A percentile compares a stretch with the other conserved stretches of the same genome.
These are phyloP conservation scores for Uloborus diversus DNA, from an alignment of 1,140 invertebrate genomes.

Conservation along the genomic window DNA sequence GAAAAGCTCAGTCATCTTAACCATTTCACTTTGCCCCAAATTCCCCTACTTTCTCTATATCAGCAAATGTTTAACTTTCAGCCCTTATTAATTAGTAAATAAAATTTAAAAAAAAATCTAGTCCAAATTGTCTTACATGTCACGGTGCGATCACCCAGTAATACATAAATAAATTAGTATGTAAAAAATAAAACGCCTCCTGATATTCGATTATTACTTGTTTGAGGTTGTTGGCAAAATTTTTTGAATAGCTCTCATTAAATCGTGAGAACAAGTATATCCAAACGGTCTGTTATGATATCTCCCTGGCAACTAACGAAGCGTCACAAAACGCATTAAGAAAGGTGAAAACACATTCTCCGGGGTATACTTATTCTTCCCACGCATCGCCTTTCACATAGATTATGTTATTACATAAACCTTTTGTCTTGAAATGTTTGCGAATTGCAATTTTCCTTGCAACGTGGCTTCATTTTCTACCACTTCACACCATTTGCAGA, in stretches of 20 bases:
- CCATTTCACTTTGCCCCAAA: too few species aligned
- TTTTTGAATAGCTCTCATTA: neutral
- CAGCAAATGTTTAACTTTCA: too few species aligned
- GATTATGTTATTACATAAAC: constrained; percentile 49
- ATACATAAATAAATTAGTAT: too few species aligned
- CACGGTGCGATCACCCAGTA: too few species aligned
- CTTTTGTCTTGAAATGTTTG: constrained; percentile 38
- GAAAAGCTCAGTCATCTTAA: too few species aligned
- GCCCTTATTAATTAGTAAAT: too few species aligned
- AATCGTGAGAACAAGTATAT: constrained; percentile 16
- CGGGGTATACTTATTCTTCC: neutral
- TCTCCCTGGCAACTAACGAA: neutral
- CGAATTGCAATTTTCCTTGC: constrained; percentile 36
- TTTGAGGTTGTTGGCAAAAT: too few species aligned
- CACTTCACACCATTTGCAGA: constrained; percentile 32
- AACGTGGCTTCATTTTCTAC: neutral
- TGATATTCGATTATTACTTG: too few species aligned
- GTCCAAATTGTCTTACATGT: too few species aligned
- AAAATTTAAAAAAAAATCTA: too few species aligned
- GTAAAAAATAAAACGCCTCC: too few species aligned
- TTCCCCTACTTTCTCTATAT: too few species aligned
- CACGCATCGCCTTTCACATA: neutral
- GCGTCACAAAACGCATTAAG: constrained; percentile 22
- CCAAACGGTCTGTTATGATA: neutral
- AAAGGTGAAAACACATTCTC: constrained; percentile 34